Percentiles rank a stretch among this genome's conserved stretches.
Evolutionary conservation across 2,888 invertebrate genomes (phyloP).

Genomic region (Rutpela maculata): DNA sequence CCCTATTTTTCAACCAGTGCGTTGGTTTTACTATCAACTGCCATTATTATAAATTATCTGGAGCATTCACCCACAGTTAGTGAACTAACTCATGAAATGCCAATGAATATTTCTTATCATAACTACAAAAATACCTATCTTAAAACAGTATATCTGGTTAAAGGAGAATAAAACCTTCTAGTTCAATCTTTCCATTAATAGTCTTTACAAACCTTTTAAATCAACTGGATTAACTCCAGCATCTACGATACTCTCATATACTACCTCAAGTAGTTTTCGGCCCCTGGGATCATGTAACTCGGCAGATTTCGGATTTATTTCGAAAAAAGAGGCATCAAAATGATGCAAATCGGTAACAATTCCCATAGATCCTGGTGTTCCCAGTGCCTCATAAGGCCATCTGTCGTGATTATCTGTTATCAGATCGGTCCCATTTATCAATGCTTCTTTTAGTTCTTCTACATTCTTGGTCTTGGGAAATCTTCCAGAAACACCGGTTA

Average conservation of each 20-base stretch:
- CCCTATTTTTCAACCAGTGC: no score
- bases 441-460: conserved; percentile 12
- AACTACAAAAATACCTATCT: no score
- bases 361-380: conserved; percentile 54
- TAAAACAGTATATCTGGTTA: no score
- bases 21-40: no score
- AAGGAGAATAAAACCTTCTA: no score
- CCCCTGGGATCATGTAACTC: conserved; percentile 53
- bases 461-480: background rate
- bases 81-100: no score
- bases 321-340: conserved; percentile 61
- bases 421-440: conserved; percentile 12
- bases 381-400: conserved; percentile 27
- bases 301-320: conserved; percentile 56
- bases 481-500: conserved; percentile 18
- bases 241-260: conserved; percentile 59
- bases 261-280: conserved; percentile 56
- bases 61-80: no score
- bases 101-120: no score
- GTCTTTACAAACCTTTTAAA: conserved; percentile 45
- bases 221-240: conserved; percentile 60
- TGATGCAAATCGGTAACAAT: conserved; percentile 54
- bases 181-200: background rate
- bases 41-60: no score
- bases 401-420: conserved; percentile 29